phyloP scores from a whole-genome alignment of 2,113 vertebrate genomes.

The Carlito syrichta region DNA sequence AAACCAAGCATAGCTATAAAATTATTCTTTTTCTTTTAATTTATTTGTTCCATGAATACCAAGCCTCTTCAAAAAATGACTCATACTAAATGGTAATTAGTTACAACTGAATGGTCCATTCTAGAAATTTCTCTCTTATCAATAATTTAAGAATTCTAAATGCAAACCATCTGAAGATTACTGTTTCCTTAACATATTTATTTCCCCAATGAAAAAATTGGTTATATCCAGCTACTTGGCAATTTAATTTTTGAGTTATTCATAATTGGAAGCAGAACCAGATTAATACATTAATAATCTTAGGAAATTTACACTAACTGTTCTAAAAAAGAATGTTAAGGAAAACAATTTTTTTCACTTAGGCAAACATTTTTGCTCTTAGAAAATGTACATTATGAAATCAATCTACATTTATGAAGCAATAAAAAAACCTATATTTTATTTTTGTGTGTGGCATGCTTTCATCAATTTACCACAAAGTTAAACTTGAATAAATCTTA shows the following conservation, averaged over 20 bases:
- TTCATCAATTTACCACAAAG: neutral
- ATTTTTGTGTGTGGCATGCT: neutral
- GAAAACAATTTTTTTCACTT: neutral
- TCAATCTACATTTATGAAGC: neutral
- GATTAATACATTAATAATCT: neutral
- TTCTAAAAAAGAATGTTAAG: neutral
- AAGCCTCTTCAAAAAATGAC: neutral
- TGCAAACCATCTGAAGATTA: neutral
- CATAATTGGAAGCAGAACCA: neutral
- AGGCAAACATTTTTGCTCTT: neutral
- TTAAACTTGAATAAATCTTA: neutral
- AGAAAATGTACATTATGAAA: neutral
- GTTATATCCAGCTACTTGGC: neutral
- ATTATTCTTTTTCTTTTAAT: neutral
- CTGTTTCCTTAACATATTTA: neutral
- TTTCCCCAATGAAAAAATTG: neutral
- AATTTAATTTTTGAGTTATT: neutral
- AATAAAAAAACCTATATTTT: neutral
- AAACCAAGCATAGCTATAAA: neutral
- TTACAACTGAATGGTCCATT: neutral
- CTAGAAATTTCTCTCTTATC: neutral
- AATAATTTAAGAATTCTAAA: neutral
- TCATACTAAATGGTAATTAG: neutral
- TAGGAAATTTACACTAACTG: neutral
- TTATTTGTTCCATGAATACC: neutral